Evolutionary conservation across 2,113 vertebrate species (phyloP).

Genomic region (Scomber colias): DNA sequence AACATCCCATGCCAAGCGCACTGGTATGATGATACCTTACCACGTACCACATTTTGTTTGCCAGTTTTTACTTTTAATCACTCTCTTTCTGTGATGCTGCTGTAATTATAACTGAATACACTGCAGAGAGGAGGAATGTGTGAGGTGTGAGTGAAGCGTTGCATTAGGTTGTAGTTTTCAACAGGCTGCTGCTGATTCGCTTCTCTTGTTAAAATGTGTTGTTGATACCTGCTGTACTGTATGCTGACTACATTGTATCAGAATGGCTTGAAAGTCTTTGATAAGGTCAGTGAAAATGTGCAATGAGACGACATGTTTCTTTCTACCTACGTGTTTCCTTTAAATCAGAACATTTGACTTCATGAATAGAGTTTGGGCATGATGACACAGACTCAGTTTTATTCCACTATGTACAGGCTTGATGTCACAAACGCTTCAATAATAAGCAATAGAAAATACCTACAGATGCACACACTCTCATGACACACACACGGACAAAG

Average conservation of each 20-base stretch:
- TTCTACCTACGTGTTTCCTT: too few relatives aligned
- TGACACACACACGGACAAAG: conserved; percentile 24
- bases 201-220: conserved; percentile 10
- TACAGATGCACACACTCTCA: conserved; percentile 33
- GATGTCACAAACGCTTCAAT: conserved; percentile 35
- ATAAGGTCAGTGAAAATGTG: conserved; percentile 35
- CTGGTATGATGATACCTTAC: conserved; percentile 68
- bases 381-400: too few relatives aligned
- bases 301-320: too few relatives aligned
- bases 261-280: conserved; percentile 2
- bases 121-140: conserved; percentile 39
- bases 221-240: neutral
- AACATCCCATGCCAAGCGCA: conserved; percentile 50
- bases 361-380: too few relatives aligned
- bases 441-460: conserved; percentile 38
- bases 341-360: too few relatives aligned
- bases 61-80: conserved; percentile 71
- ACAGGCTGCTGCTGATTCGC: conserved; percentile 22
- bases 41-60: conserved; percentile 55
- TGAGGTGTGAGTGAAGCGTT: conserved; percentile 34
- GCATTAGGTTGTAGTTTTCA: conserved; percentile 28
- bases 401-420: too few relatives aligned
- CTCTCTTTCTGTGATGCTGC: conserved; percentile 38
- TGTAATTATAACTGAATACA: conserved; percentile 52
- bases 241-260: conserved; percentile 9